These are phyloP conservation scores for Philypnodon macrostomus DNA, from an alignment of 2,797 vertebrate species.

Conservation along the genomic window DNA sequence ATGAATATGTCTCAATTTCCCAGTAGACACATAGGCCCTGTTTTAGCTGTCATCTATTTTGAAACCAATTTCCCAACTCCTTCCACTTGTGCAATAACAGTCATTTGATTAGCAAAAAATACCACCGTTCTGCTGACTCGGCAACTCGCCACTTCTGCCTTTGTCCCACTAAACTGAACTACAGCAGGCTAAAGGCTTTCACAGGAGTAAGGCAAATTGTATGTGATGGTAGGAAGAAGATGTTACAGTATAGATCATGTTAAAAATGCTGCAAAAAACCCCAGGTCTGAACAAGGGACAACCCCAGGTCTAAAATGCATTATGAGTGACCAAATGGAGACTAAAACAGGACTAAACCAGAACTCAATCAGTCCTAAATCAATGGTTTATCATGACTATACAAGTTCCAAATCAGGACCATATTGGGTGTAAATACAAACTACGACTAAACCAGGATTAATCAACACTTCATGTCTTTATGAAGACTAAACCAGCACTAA, in stretches of 20 bases:
- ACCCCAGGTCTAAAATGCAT: too few species aligned
- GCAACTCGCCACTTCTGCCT: constrained; percentile 3
- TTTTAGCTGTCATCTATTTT: constrained; percentile 23
- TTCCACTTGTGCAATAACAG: constrained; percentile 39
- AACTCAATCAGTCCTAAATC: too few species aligned
- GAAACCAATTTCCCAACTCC: constrained; percentile 11
- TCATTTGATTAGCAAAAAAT: constrained; percentile 27
- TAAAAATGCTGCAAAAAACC: too few species aligned
- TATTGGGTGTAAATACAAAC: too few species aligned
- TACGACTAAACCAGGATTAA: too few species aligned
- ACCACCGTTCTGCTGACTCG: neutral
- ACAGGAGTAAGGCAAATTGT: neutral
- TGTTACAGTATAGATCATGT: neutral
- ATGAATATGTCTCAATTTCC: constrained; percentile 17
- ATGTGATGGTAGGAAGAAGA: neutral
- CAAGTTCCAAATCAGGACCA: too few species aligned
- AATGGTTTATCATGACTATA: too few species aligned
- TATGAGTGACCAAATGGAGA: too few species aligned
- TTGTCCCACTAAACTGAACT: neutral
- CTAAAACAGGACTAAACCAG: too few species aligned
- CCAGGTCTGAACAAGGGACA: too few species aligned
- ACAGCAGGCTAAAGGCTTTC: neutral
- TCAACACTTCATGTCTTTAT: too few species aligned
- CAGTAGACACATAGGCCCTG: constrained; percentile 15
- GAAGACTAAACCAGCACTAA: too few species aligned